These are phyloP conservation scores for Pedicia rivosa DNA, from an alignment of 2,888 invertebrate species.

Conservation along the genomic window DNA sequence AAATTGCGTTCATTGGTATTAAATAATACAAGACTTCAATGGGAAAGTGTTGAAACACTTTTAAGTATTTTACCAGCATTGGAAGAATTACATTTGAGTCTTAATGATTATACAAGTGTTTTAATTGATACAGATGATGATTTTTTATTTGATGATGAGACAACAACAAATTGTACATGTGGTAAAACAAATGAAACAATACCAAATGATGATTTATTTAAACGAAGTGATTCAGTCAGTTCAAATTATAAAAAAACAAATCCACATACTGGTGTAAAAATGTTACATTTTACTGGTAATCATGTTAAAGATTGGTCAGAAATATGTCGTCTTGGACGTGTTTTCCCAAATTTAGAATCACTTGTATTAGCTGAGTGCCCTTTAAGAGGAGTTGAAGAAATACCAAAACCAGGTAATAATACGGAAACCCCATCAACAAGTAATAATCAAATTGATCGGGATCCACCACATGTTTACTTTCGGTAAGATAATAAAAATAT, in stretches of 20 bases:
- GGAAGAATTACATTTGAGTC: conserved; percentile 82
- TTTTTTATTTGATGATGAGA: conserved; percentile 11
- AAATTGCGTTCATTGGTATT: conserved; percentile 63
- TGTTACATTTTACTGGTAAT: conserved; percentile 78
- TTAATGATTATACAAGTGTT: conserved; percentile 73
- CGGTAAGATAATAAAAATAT: conserved; percentile 34
- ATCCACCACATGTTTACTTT: conserved; percentile 45
- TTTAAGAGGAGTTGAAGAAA: conserved; percentile 32
- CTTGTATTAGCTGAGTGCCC: conserved; percentile 78
- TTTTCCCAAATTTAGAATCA: conserved; percentile 73
- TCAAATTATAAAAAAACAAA: conserved; percentile 20
- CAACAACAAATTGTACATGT: conserved; percentile 10
- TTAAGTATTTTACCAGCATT: conserved; percentile 61
- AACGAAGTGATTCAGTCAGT: conserved; percentile 12
- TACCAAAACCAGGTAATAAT: conserved; percentile 1
- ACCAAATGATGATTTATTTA: conserved; percentile 7
- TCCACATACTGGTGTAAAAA: conserved; percentile 52
- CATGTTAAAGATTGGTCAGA: conserved; percentile 72
- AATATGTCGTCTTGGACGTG: conserved; percentile 64
- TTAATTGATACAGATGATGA: conserved; percentile 37
- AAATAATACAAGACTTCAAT: conserved; percentile 75
- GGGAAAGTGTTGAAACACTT: conserved; percentile 65
- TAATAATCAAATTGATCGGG: conserved; percentile 24
- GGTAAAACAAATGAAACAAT: neutral
- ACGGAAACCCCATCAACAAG: conserved; percentile 1